phyloP scores from a whole-genome alignment of 2,888 invertebrate species.

The Ochropacha duplaris region DNA sequence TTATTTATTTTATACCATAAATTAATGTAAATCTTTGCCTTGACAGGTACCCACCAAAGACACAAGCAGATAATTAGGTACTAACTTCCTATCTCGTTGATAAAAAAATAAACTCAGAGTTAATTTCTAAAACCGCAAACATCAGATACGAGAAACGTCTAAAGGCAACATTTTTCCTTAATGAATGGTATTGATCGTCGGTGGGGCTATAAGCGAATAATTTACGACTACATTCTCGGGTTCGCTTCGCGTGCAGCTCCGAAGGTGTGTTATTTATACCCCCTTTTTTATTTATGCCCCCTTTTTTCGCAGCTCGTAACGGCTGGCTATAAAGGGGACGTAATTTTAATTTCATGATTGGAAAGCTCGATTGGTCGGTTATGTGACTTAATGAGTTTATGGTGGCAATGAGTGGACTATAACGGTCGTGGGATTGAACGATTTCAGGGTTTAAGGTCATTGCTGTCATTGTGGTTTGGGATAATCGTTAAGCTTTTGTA shows the following conservation, averaged over 20 bases:
- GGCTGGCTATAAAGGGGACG: conserved; percentile 78
- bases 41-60: too few species aligned
- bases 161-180: conserved; percentile 74
- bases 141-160: conserved; percentile 50
- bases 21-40: background rate
- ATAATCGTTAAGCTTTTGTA: background rate
- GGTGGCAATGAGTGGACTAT: conserved; percentile 63
- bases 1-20: too few species aligned
- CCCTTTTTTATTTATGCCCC: conserved; percentile 80
- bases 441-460: conserved; percentile 50
- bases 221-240: conserved; percentile 70
- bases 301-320: conserved; percentile 84
- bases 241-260: conserved; percentile 70
- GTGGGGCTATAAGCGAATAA: conserved; percentile 70
- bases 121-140: conserved; percentile 55
- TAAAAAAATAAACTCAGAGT: conserved; percentile 41
- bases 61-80: background rate
- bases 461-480: conserved; percentile 12
- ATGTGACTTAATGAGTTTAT: conserved; percentile 81
- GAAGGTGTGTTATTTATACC: conserved; percentile 82
- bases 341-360: conserved; percentile 83
- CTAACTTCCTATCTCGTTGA: background rate
- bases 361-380: conserved; percentile 81
- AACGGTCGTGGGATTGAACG: conserved; percentile 64
- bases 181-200: conserved; percentile 78